Base-by-base conservation (phyloP, 1,140 invertebrate species). In the Dendroctonus valens region DNA sequence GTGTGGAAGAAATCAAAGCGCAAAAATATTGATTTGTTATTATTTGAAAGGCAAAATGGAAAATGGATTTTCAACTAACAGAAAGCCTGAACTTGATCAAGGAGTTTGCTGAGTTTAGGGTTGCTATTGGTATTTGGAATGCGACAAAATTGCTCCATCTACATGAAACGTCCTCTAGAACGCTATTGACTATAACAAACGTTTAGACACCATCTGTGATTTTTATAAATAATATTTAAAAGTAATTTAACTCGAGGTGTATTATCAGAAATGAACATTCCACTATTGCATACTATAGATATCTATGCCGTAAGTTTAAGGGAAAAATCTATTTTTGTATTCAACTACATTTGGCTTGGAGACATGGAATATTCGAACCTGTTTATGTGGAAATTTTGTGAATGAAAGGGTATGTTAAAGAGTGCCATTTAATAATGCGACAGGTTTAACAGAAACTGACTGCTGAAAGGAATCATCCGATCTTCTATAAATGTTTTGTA, bases 361-460 rank as follows among this genome's bases (percentile, higher is more conserved):
- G 26, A 26, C 26, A 26, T 26, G 1, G 40, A 41, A 65, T 49
- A 46, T 44, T 52, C 55, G n/a, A 26, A 14, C 38, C 46, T 58
- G 38, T 41, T 44, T 26, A 3, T 2, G 26, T 26, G 1, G 26
- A 65, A 38, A 58, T 12, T 57, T 37, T 50, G 12, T 62, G 48
- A 48, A 61, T n/a, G 54, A 41, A 26, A 26, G 26, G 26, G 26
- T 40, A 64, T 39, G 44, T 46, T 11, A 44, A 52, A 59, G 41
- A 69, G 69, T 70, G 69, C 69, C 69, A 70, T 70, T 65, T 51
- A 58, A n/a, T 58, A 59, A 57, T 26, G 15, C 26, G 7, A 50
- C 41, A 58, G 14, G 51, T 64, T 55, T 52, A 14, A 38, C 8
- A 40, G 5, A 66, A 63, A 55, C 37, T 42, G 52, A 46, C 44